phyloP scores from a whole-genome alignment of 1,140 invertebrate species.

The Camponotus floridanus region DNA sequence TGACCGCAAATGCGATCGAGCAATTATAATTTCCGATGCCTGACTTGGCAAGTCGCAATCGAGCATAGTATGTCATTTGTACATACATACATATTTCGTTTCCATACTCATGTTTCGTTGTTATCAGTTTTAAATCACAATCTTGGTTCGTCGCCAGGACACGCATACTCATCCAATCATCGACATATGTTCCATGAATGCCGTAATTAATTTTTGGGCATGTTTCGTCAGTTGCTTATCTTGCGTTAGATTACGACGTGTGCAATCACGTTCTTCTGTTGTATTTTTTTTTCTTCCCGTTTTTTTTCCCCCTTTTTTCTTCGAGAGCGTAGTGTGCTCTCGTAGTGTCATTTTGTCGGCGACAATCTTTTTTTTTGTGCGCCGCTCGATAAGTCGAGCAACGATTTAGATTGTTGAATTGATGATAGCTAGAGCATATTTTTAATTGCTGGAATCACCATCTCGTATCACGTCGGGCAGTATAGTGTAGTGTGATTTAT shows the following conservation, averaged over 20 bases:
- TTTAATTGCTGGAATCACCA: conserved; percentile 56
- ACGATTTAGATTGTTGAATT: conserved; percentile 64
- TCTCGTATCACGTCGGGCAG: conserved; percentile 35
- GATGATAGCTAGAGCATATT: conserved; percentile 67
- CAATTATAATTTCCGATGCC: conserved; percentile 53
- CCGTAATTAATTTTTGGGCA: conserved; percentile 84
- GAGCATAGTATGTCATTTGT: conserved; percentile 23
- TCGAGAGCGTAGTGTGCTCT: conserved; percentile 75
- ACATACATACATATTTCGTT: conserved; percentile 49
- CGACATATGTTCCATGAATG: conserved; percentile 79
- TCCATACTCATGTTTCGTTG: conserved; percentile 25
- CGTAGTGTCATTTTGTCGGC: conserved; percentile 74
- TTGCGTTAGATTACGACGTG: conserved; percentile 74
- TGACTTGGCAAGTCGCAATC: conserved; percentile 33
- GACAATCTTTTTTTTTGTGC: conserved; percentile 59
- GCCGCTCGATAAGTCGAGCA: conserved; percentile 64
- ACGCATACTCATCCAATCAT: conserved; percentile 64
- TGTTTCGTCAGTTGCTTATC: conserved; percentile 84
- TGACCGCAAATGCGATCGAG: conserved; percentile 49
- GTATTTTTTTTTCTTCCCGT: conserved; percentile 14
- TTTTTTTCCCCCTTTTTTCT: conserved; percentile 30
- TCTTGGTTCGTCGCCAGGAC: conserved; percentile 50
- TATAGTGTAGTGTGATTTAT: conserved; percentile 44
- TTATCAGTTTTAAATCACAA: conserved; percentile 55
- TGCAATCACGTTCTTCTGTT: conserved; percentile 37